These are phyloP conservation scores for Drosophila micromelanica DNA, from an alignment of 1,140 invertebrate species.

Conservation along the genomic window DNA sequence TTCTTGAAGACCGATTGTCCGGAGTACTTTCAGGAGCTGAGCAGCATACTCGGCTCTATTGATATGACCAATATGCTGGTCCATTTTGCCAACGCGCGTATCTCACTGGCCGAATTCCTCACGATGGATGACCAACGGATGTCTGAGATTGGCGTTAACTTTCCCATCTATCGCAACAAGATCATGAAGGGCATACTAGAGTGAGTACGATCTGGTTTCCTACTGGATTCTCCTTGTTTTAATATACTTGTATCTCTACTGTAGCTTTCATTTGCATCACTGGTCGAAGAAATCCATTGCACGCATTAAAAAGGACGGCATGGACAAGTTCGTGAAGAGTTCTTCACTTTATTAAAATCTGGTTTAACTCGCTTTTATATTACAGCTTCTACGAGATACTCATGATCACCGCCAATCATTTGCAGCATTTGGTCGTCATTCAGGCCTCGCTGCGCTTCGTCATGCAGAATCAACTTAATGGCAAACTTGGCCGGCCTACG, in stretches of 20 bases:
- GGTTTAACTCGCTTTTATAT: not conserved
- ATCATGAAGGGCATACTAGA: conserved; percentile 84
- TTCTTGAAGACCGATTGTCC: conserved; percentile 83
- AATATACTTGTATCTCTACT: not conserved
- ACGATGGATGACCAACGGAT: conserved; percentile 80
- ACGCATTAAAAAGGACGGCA: conserved; percentile 52
- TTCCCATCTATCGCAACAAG: conserved; percentile 84
- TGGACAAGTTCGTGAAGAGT: conserved; percentile 62
- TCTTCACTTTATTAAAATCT: not conserved
- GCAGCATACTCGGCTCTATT: conserved; percentile 79
- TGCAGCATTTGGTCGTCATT: conserved; percentile 75
- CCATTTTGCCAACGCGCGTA: conserved; percentile 76
- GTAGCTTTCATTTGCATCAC: conserved; percentile 78
- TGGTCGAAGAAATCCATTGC: conserved; percentile 74
- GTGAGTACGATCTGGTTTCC: conserved; percentile 64
- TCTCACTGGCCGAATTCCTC: conserved; percentile 84
- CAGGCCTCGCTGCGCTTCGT: conserved; percentile 70
- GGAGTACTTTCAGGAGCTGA: conserved; percentile 84
- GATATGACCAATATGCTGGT: conserved; percentile 74
- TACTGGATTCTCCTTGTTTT: no score
- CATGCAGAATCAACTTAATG: conserved; percentile 44
- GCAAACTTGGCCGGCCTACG: conserved; percentile 47
- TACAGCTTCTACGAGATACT: conserved; percentile 80
- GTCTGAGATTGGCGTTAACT: conserved; percentile 74
- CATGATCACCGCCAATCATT: conserved; percentile 76